A percentile compares a stretch with the other conserved stretches of the same genome.
Conservation (phyloP, 1,140 invertebrate species). For the Amphibalanus amphitrite region DNA sequence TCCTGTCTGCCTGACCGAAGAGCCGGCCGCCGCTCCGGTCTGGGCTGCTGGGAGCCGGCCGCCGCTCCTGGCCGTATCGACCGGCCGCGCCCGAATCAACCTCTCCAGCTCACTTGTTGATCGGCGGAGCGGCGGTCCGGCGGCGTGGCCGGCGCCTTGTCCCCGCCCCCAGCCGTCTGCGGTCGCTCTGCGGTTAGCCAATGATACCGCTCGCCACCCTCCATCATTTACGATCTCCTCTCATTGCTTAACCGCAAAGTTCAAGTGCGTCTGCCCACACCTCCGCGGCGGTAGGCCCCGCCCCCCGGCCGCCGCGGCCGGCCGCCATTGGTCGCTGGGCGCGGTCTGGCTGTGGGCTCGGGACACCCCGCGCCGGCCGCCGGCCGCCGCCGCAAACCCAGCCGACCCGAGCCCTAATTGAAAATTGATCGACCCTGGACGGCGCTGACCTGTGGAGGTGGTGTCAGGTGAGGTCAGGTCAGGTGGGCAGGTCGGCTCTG, state of each 20-base stretch:
- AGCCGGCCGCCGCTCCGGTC: too few species aligned
- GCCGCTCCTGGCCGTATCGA: neutral
- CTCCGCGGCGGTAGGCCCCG: neutral
- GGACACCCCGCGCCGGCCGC: neutral
- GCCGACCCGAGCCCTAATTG: neutral
- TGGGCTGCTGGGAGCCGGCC: too few species aligned
- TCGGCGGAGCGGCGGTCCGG: neutral
- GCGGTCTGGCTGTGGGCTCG: neutral
- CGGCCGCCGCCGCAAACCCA: neutral
- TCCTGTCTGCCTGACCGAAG: too few species aligned
- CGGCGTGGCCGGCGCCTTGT: neutral
- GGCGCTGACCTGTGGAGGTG: neutral
- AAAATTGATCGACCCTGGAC: neutral
- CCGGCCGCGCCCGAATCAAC: neutral
- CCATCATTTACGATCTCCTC: slow-evolving; percentile 1
- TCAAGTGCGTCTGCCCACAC: neutral
- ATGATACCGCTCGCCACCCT: neutral
- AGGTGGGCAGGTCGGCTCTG: too few species aligned
- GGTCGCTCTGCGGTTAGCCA: slow-evolving; percentile 1
- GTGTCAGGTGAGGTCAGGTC: too few species aligned
- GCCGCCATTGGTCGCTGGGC: neutral
- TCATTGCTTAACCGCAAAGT: slow-evolving; percentile 1
- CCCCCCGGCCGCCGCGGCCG: too few species aligned
- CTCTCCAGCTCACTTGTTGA: neutral
- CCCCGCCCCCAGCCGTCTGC: neutral